A percentile compares a stretch with the other conserved stretches of the same genome.
phyloP scores from a whole-genome alignment of 1,140 invertebrate genomes.

The Oryctes rhinoceros region DNA sequence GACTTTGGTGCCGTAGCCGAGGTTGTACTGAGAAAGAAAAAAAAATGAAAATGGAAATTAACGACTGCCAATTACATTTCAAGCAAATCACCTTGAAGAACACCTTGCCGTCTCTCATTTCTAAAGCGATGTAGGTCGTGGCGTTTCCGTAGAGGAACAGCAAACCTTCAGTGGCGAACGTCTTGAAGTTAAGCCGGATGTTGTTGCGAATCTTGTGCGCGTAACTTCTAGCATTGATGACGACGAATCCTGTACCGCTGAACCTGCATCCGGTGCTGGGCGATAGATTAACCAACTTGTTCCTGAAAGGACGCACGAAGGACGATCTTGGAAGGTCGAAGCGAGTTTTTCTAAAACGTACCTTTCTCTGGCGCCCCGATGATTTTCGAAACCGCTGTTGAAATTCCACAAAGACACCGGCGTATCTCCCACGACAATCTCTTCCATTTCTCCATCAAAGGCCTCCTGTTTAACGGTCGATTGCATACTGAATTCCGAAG shows the following conservation, averaged over 20 bases:
- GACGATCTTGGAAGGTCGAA: background rate
- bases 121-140: slow-evolving; percentile 84
- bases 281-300: slow-evolving; percentile 70
- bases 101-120: slow-evolving; percentile 81
- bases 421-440: slow-evolving; percentile 86
- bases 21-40: slow-evolving; percentile 66
- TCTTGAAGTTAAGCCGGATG: slow-evolving; percentile 84
- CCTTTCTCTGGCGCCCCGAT: slow-evolving; percentile 77
- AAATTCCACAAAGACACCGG: slow-evolving; percentile 97
- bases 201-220: slow-evolving; percentile 66
- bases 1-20: slow-evolving; percentile 68
- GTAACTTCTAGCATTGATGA: slow-evolving; percentile 68
- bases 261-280: slow-evolving; percentile 81
- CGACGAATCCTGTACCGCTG: slow-evolving; percentile 84
- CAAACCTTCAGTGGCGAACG: slow-evolving; percentile 84
- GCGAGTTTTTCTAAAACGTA: slow-evolving; percentile 55
- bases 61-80: background rate
- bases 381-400: slow-evolving; percentile 76
- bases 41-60: background rate
- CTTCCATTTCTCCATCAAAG: slow-evolving; percentile 91
- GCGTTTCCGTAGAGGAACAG: slow-evolving; percentile 82
- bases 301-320: slow-evolving; percentile 60
- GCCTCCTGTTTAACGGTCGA: slow-evolving; percentile 72
- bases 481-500: slow-evolving; percentile 73
- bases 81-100: slow-evolving; percentile 68